Evolutionary conservation across 2,113 vertebrate genomes (phyloP).

Genomic region (Phalacrocorax aristotelis): DNA sequence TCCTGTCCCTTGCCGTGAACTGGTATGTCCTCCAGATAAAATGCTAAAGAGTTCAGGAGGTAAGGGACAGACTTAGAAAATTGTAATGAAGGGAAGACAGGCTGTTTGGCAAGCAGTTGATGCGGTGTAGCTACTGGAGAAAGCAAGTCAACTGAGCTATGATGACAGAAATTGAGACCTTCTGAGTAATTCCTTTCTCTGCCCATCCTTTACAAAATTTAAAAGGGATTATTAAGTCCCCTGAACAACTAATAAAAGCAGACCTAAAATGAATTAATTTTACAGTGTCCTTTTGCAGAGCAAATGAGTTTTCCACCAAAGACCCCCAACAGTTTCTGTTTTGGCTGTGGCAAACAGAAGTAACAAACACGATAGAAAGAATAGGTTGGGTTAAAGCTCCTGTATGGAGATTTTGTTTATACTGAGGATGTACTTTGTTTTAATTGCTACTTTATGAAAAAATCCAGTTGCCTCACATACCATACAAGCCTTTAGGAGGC

Average conservation of each 20-base stretch:
- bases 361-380: background rate
- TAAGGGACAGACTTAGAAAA: background rate
- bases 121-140: background rate
- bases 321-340: background rate
- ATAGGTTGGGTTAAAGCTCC: background rate
- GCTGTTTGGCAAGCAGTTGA: background rate
- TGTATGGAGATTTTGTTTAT: background rate
- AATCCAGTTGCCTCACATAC: background rate
- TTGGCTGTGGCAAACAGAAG: background rate
- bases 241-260: background rate
- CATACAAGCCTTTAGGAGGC: background rate
- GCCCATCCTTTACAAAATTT: background rate
- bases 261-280: background rate
- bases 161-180: background rate
- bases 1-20: slow-evolving; percentile 5
- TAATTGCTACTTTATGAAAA: background rate
- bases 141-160: background rate
- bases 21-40: slow-evolving; percentile 34
- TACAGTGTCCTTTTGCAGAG: background rate
- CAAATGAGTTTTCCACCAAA: background rate
- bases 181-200: background rate
- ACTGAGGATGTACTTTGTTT: background rate
- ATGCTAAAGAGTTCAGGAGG: slow-evolving; percentile 14
- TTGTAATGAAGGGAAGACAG: background rate
- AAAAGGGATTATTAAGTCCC: background rate